These are phyloP conservation scores for Rhizoglyphus robini DNA, from an alignment of 1,140 invertebrate genomes.

Conservation along the genomic window DNA sequence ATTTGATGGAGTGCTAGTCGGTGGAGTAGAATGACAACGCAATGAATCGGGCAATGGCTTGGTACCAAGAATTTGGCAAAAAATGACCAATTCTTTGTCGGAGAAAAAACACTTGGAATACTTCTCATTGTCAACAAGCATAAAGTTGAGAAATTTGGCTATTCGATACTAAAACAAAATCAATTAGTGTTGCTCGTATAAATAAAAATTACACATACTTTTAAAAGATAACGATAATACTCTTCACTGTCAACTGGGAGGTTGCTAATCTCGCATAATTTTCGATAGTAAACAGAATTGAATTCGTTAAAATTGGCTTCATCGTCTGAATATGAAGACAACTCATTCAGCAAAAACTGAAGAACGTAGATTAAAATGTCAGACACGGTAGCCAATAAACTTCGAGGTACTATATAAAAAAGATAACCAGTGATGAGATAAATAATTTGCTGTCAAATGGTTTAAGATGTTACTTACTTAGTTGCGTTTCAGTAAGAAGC, in stretches of 20 bases:
- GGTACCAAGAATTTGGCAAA: not conserved
- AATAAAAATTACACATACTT: not conserved
- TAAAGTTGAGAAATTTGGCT: not conserved
- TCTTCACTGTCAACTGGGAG: not conserved
- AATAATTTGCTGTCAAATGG: not conserved
- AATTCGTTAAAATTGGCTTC: slow-evolving; percentile 1
- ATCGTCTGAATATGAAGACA: not conserved
- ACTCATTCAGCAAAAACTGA: slow-evolving; percentile 2
- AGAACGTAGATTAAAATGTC: slow-evolving; percentile 9
- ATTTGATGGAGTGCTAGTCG: not conserved
- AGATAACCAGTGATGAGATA: not conserved
- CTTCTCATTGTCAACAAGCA: not conserved
- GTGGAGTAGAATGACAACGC: not conserved
- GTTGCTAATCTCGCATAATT: too few species aligned
- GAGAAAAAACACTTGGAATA: not conserved
- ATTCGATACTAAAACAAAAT: not conserved
- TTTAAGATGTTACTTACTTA: slow-evolving; percentile 14
- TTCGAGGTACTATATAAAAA: slow-evolving; percentile 4
- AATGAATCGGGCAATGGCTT: slow-evolving; percentile 12
- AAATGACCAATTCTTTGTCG: not conserved
- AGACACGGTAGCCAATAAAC: not conserved
- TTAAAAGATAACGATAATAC: slow-evolving; percentile 14
- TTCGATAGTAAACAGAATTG: too few species aligned
- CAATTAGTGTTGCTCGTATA: not conserved
- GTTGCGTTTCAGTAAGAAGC: slow-evolving; percentile 1